Evolutionary conservation across 2,888 invertebrate species (phyloP).

Genomic region (Phania funesta): DNA sequence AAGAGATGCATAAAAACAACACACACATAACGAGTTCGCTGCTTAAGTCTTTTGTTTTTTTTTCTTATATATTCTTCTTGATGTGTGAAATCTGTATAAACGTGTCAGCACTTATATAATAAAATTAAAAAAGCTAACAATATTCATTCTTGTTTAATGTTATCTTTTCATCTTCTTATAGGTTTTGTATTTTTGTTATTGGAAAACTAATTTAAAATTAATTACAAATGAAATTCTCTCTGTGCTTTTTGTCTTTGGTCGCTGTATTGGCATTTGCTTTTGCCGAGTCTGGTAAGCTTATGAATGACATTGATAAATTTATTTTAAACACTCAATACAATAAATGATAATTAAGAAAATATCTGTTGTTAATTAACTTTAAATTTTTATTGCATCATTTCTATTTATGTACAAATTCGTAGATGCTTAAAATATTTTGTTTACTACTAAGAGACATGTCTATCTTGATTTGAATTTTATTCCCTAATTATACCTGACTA

Average conservation of each 20-base stretch:
- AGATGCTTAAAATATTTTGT: too few species aligned
- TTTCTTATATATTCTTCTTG: neutral
- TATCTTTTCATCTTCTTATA: slow-evolving; percentile 29
- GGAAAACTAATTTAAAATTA: slow-evolving; percentile 22
- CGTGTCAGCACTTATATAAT: too few species aligned
- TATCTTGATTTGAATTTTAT: too few species aligned
- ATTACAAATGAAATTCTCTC: slow-evolving; percentile 72
- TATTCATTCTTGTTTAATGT: too few species aligned
- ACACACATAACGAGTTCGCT: slow-evolving; percentile 69
- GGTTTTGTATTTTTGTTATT: neutral
- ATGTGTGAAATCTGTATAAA: too few species aligned
- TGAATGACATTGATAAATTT: slow-evolving; percentile 40
- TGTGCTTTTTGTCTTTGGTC: slow-evolving; percentile 67
- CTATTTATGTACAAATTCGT: slow-evolving; percentile 24
- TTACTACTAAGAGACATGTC: too few species aligned
- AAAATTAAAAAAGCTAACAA: too few species aligned
- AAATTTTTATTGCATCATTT: slow-evolving; percentile 47
- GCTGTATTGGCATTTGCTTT: slow-evolving; percentile 68
- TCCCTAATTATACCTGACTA: too few species aligned
- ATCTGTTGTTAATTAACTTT: slow-evolving; percentile 4
- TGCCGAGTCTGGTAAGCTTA: slow-evolving; percentile 75
- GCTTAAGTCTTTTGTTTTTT: slow-evolving; percentile 74
- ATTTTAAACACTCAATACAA: neutral
- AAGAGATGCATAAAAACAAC: neutral
- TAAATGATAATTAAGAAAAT: slow-evolving; percentile 11